These are phyloP conservation scores for Dichetophora obliterata DNA, from an alignment of 2,888 invertebrate species.

Conservation along the genomic window DNA sequence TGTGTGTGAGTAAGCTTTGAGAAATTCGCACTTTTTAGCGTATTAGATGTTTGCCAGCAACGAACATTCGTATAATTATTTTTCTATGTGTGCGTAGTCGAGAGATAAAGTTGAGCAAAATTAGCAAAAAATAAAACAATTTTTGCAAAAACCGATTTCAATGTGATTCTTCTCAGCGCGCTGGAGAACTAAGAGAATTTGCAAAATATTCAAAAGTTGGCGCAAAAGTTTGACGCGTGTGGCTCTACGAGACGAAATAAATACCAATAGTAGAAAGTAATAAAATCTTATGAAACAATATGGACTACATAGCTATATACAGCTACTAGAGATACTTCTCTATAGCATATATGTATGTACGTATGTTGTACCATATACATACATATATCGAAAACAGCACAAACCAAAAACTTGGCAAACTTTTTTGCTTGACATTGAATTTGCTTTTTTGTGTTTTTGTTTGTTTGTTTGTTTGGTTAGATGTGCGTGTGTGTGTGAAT, in stretches of 20 bases:
- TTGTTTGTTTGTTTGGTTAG: background rate
- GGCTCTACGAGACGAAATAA: too few relatives aligned
- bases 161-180: background rate
- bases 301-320: constrained; percentile 40
- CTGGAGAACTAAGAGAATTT: background rate
- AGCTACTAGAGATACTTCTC: constrained; percentile 8
- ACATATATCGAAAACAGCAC: constrained; percentile 37
- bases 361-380: too few relatives aligned
- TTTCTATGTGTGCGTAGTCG: background rate
- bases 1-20: background rate
- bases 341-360: constrained; percentile 45
- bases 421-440: constrained; percentile 30
- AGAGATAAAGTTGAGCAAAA: background rate
- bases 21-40: background rate
- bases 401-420: constrained; percentile 33
- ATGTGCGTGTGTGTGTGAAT: constrained; percentile 17
- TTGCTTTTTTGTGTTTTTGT: constrained; percentile 12
- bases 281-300: constrained; percentile 10
- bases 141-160: background rate
- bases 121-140: background rate
- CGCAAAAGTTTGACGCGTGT: background rate
- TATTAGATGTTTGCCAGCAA: too few relatives aligned
- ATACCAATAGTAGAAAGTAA: constrained; percentile 29
- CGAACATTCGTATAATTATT: background rate
- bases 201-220: background rate